These are phyloP conservation scores for Rissa tridactyla DNA, from an alignment of 2,113 vertebrate genomes.

Conservation along the genomic window DNA sequence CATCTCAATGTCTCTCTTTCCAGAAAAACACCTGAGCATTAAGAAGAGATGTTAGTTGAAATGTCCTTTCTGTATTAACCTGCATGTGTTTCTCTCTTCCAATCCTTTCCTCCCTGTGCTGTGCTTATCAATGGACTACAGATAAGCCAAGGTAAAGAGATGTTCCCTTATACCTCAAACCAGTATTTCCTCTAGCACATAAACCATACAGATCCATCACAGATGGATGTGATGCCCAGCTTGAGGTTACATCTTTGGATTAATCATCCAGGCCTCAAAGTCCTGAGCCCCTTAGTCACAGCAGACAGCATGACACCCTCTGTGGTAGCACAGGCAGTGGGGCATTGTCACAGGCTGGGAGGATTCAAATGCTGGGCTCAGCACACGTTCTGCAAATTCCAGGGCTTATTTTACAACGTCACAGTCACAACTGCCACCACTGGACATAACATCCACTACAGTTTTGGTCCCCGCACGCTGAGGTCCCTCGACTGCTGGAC, in stretches of 20 bases:
- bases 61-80: background rate
- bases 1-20: background rate
- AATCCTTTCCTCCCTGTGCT: background rate
- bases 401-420: background rate
- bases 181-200: background rate
- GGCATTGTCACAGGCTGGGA: background rate
- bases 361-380: background rate
- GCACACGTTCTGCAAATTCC: background rate
- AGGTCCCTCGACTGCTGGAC: background rate
- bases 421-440: background rate
- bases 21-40: background rate
- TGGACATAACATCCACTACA: background rate
- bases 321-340: background rate
- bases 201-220: background rate
- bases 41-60: background rate
- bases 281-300: background rate
- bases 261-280: background rate
- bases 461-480: background rate
- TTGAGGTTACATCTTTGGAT: background rate
- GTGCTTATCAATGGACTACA: background rate
- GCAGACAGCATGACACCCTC: background rate
- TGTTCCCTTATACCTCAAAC: background rate
- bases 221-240: background rate
- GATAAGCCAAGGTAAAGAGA: slow-evolving; percentile 56
- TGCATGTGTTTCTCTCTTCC: background rate